Evolutionary conservation across 2,888 invertebrate species (phyloP).

Genomic region (Gonocerus acuteangulatus): DNA sequence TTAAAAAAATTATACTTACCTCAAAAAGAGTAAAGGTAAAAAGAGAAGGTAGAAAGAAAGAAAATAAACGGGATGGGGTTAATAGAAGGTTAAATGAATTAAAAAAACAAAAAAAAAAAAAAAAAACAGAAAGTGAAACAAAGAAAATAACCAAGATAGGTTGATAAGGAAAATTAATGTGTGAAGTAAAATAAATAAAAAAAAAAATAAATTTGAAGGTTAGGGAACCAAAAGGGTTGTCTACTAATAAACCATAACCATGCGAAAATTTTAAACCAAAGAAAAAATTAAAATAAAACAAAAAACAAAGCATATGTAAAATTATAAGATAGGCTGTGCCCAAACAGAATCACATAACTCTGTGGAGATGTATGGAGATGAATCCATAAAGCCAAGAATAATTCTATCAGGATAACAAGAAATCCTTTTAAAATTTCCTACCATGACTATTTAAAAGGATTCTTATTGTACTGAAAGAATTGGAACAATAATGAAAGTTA

Average conservation of each 20-base stretch:
- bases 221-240: neutral
- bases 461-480: too few species aligned
- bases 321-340: neutral
- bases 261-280: neutral
- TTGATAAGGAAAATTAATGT: too few species aligned
- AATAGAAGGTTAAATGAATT: neutral
- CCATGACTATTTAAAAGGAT: too few species aligned
- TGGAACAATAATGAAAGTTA: too few species aligned
- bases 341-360: neutral
- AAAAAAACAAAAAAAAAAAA: neutral
- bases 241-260: too few species aligned
- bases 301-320: neutral
- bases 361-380: too few species aligned
- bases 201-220: neutral
- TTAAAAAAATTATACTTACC: neutral
- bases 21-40: neutral
- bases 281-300: neutral
- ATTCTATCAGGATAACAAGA: too few species aligned
- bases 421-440: too few species aligned
- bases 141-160: neutral
- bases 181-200: neutral
- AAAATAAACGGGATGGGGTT: neutral
- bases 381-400: too few species aligned
- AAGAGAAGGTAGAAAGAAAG: neutral
- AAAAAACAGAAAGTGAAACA: neutral